Conservation (phyloP, 2,888 invertebrate species). For the Watsonalla binaria region DNA sequence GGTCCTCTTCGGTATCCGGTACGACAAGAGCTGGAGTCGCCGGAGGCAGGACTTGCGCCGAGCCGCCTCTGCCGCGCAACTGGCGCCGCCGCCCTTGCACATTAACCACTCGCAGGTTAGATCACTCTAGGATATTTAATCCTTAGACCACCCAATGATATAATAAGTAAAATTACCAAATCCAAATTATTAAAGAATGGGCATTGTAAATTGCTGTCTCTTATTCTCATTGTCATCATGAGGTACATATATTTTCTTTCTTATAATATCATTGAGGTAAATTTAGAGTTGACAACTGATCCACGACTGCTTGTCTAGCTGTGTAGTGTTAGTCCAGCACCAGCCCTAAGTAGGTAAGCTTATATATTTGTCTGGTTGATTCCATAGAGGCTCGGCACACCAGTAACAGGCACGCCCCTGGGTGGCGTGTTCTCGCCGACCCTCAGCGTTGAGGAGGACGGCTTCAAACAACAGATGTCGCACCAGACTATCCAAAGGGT, state of each 20-base stretch:
- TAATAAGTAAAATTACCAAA: background rate
- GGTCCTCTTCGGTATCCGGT: slow-evolving; percentile 81
- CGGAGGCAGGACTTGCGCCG: slow-evolving; percentile 63
- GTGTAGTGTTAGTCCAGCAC: slow-evolving; percentile 10
- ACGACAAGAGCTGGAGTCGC: slow-evolving; percentile 81
- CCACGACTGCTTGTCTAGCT: background rate
- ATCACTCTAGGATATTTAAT: background rate
- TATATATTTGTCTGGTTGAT: slow-evolving; percentile 9
- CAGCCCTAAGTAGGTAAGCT: background rate
- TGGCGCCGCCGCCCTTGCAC: slow-evolving; percentile 61
- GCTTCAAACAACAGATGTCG: slow-evolving; percentile 70
- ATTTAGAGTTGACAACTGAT: background rate
- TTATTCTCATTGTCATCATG: too few relatives aligned
- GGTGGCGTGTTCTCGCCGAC: slow-evolving; percentile 67
- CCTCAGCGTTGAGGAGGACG: slow-evolving; percentile 68
- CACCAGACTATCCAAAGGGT: slow-evolving; percentile 74
- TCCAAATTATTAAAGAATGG: too few relatives aligned
- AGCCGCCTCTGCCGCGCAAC: slow-evolving; percentile 65
- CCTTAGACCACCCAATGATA: background rate
- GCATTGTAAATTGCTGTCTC: too few relatives aligned
- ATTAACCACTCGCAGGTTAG: slow-evolving; percentile 69
- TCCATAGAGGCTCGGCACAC: slow-evolving; percentile 67
- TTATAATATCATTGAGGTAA: background rate
- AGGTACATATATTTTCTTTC: background rate
- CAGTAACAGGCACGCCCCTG: slow-evolving; percentile 67